These are phyloP conservation scores for Fregata magnificens DNA, from an alignment of 2,113 vertebrate species.

Conservation along the genomic window DNA sequence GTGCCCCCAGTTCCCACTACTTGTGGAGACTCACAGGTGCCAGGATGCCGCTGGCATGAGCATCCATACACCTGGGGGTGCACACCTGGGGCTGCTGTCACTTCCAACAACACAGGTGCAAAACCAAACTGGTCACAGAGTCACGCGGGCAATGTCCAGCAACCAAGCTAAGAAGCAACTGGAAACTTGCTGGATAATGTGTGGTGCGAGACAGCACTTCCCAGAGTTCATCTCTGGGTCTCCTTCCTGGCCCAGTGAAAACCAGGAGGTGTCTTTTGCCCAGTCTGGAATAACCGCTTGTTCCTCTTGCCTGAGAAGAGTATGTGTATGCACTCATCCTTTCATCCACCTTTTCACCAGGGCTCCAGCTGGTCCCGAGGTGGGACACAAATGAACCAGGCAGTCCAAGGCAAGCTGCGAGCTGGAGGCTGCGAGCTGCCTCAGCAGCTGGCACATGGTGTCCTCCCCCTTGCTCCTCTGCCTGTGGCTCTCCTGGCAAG, in stretches of 20 bases:
- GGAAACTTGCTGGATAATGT: background rate
- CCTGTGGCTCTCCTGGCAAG: background rate
- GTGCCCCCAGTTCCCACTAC: background rate
- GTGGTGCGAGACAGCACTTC: background rate
- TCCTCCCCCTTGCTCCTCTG: background rate
- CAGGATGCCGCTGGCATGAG: background rate
- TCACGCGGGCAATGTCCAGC: background rate
- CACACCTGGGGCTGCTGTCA: background rate
- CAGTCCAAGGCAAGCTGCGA: rapidly evolving
- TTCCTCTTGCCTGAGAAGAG: background rate
- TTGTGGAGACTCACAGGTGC: background rate
- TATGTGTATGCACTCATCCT: background rate
- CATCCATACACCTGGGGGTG: rapidly evolving
- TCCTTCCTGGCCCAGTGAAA: background rate
- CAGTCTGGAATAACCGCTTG: background rate
- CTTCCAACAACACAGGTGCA: background rate
- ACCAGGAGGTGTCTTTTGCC: background rate
- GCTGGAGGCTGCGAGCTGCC: background rate
- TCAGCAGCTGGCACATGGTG: rapidly evolving
- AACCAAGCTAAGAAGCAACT: background rate
- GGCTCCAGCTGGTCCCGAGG: rapidly evolving
- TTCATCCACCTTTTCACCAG: background rate
- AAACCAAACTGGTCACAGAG: background rate
- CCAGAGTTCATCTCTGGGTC: background rate
- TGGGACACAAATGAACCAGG: background rate